Base-by-base conservation (phyloP, 1,140 invertebrate genomes). In the Eriosoma lanigerum region DNA sequence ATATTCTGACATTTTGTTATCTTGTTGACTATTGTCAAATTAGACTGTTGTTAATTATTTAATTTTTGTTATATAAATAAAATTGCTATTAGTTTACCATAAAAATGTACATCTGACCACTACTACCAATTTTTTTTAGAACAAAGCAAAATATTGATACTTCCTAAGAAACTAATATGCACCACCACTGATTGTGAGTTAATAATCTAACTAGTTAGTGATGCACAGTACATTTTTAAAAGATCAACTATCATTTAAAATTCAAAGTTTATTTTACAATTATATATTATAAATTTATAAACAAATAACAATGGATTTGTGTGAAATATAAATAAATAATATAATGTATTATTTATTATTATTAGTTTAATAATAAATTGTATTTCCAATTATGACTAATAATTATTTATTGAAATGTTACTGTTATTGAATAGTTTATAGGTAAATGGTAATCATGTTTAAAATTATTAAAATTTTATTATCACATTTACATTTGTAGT, bases 191-290 rank as follows among this genome's bases (percentile, higher is more conserved):
- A 26, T 26, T 26, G 6, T 26, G 8, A 70, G 19, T 70, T 24
- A 68, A 48, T 24, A 17, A 26, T 48, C 66, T 50, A 48, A 38
- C 9, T 54, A 13, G 29, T 56, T 29, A 60, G 13, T 76, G 29
- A 76, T 46, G 73, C 73, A 76, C 73, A 76, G 73, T 76, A 44
- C 24, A 46, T 76, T 38, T 9, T 17, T 60, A n/a, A 76, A 26
- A 70, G 2, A 50, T 26, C 13, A 70, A 70, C 46, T 19, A 17
- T 48, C 13, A 50, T 24, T 46, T 70, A 48, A 70, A 12, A 9
- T 68, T 68, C 21, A 68, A 68, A 68, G 64, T n/a, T 66, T 32
- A 66, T 46, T 21, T 54, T 38, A 38, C 32, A 38, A 38, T 38
- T 38, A 38, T 38, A 38, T n/a, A n/a, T n/a, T n/a, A n/a, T 38